These are phyloP conservation scores for Macrocentrus cingulum DNA, from an alignment of 1,140 invertebrate species.

Conservation along the genomic window DNA sequence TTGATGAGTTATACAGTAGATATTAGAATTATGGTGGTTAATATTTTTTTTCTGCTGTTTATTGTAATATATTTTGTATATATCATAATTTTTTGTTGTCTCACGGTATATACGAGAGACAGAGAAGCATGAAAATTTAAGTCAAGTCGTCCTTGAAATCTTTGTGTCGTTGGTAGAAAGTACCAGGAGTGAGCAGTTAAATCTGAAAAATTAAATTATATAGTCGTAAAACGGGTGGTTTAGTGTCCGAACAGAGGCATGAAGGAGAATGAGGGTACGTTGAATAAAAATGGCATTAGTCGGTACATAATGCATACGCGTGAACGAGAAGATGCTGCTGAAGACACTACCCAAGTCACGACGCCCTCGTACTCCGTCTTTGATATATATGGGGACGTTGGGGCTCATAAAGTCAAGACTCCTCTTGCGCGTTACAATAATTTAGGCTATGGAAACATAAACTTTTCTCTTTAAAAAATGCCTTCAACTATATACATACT, in stretches of 20 bases:
- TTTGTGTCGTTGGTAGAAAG: slow-evolving; percentile 12
- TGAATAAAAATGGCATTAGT: slow-evolving; percentile 58
- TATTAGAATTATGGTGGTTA: too few relatives aligned
- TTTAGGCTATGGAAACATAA: slow-evolving; percentile 41
- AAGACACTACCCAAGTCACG: background rate
- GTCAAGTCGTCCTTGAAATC: too few relatives aligned
- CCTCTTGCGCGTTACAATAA: slow-evolving; percentile 45
- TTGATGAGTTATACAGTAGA: too few relatives aligned
- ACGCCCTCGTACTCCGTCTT: background rate
- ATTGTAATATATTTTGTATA: too few relatives aligned
- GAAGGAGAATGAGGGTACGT: slow-evolving; percentile 31
- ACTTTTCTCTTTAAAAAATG: too few relatives aligned
- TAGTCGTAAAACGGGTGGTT: slow-evolving; percentile 47
- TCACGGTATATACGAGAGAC: too few relatives aligned
- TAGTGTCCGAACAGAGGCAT: slow-evolving; percentile 25
- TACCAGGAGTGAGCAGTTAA: slow-evolving; percentile 45
- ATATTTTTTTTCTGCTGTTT: too few relatives aligned
- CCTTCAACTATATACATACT: too few relatives aligned
- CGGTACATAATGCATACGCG: slow-evolving; percentile 52
- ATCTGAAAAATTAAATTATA: slow-evolving; percentile 59
- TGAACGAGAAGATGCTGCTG: background rate
- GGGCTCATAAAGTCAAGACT: slow-evolving; percentile 42
- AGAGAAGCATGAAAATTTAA: too few relatives aligned
- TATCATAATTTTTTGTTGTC: too few relatives aligned
- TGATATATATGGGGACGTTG: slow-evolving; percentile 40